phyloP scores from a whole-genome alignment of 1,140 invertebrate genomes.

The Drosophila sechellia region DNA sequence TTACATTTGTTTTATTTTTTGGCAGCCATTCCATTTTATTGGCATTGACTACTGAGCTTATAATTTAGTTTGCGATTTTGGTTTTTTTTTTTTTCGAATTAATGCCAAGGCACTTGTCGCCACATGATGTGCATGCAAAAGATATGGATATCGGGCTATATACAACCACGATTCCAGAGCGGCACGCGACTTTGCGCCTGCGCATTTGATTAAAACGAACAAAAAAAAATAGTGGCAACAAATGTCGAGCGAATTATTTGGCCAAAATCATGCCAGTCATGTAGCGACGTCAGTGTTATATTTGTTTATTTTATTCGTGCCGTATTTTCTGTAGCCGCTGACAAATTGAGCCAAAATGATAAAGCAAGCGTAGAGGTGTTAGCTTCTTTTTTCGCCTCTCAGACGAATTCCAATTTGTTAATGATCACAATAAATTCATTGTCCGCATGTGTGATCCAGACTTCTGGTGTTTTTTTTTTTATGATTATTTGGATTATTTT shows the following conservation, averaged over 20 bases:
- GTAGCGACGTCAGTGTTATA: constrained; percentile 47
- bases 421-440: constrained; percentile 43
- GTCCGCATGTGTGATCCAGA: constrained; percentile 43
- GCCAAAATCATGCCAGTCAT: constrained; percentile 45
- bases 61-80: constrained; percentile 12
- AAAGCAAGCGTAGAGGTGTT: constrained; percentile 47
- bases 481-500: neutral
- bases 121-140: constrained; percentile 50
- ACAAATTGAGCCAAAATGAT: constrained; percentile 46
- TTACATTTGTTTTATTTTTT: neutral
- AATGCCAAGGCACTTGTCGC: constrained; percentile 49
- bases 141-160: constrained; percentile 21
- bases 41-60: constrained; percentile 18
- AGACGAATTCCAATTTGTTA: constrained; percentile 22
- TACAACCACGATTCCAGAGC: constrained; percentile 28
- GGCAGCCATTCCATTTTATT: neutral
- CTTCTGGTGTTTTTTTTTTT: constrained; percentile 25
- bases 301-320: constrained; percentile 12
- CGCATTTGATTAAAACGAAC: constrained; percentile 9
- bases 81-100: constrained; percentile 19
- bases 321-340: constrained; percentile 19
- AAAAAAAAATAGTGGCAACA: constrained; percentile 4
- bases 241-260: constrained; percentile 42
- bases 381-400: constrained; percentile 3
- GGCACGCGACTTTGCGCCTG: constrained; percentile 64